Base-by-base conservation (phyloP, 2,113 vertebrate genomes). In the Elephas maximus region DNA sequence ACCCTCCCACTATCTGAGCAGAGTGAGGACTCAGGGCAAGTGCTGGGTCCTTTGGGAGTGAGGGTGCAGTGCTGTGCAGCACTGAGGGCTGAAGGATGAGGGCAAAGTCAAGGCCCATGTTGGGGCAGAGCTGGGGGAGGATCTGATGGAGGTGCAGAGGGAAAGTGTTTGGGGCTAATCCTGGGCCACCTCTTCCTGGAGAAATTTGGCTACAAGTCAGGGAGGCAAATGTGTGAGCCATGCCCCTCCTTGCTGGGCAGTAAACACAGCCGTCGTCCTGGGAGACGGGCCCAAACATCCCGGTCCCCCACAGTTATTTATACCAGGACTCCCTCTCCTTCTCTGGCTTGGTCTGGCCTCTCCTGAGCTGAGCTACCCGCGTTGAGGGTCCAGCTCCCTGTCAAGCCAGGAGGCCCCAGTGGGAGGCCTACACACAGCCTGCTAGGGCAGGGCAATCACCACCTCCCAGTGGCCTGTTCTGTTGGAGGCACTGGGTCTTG, bases 171-270 rank as follows among this genome's bases (percentile, higher is more conserved):
- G 93, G 97, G 96, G 93, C 90, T 95, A 93, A 91, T 93, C 88
- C 78, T 79, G 69, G 96, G 93, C 97, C 90, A 96, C 96, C 97
- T 85, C 85, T 97, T 98, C 96, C 95, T 96, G 96, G 90, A 97
- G 94, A 97, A 97, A 97, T 98, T 97, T 98, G 98, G 98, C 98
- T 97, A 97, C 77, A 97, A 97, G 81, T 98, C 98, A 97, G 97
- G 92, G 94, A 98, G 96, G 98, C 98, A 98, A 98, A 98, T 98
- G 96, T 98, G 95, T 97, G 95, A 95, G 97, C 96, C 45, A 57
- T 88, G 93, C 94, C 97, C 95, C 97, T 53, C 90, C 77, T 21
- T 5, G 0, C 93, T 37, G 77, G 88, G 95, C 85, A 2, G 96
- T 98, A 98, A 97, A 98, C 97, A 98, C 57, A n/a, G 92, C 81